Conservation (phyloP, 2,888 invertebrate species). For the Drosophila mettleri region DNA sequence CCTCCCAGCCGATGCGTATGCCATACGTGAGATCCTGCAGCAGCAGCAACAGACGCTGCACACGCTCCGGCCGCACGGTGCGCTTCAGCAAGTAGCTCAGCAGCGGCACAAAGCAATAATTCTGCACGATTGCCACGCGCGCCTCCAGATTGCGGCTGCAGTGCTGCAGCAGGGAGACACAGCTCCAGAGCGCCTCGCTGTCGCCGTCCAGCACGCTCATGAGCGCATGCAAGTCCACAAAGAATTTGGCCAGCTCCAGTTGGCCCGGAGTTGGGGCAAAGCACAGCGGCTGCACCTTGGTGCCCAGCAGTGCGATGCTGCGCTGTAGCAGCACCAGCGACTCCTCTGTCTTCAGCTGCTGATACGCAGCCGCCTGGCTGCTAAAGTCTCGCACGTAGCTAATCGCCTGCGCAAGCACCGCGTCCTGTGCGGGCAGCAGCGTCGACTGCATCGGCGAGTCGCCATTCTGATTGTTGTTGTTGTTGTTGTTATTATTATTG, state of each 20-base stretch:
- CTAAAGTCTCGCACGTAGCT: slow-evolving; percentile 82
- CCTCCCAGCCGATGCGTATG: slow-evolving; percentile 92
- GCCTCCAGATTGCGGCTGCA: slow-evolving; percentile 81
- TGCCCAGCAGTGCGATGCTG: slow-evolving; percentile 76
- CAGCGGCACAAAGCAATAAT: slow-evolving; percentile 83
- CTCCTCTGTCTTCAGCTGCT: slow-evolving; percentile 75
- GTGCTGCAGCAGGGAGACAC: slow-evolving; percentile 80
- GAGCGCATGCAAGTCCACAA: slow-evolving; percentile 82
- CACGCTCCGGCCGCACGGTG: slow-evolving; percentile 74
- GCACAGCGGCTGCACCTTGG: slow-evolving; percentile 71
- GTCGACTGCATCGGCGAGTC: slow-evolving; percentile 38
- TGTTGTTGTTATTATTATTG: slow-evolving; percentile 13
- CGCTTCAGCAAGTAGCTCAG: slow-evolving; percentile 76
- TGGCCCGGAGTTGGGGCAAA: slow-evolving; percentile 70
- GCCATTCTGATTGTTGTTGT: slow-evolving; percentile 45
- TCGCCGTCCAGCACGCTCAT: slow-evolving; percentile 76
- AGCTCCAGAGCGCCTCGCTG: slow-evolving; percentile 81
- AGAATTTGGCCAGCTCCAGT: slow-evolving; percentile 82
- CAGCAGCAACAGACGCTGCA: slow-evolving; percentile 73
- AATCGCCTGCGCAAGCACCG: slow-evolving; percentile 63
- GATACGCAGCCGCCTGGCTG: slow-evolving; percentile 71
- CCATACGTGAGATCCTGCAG: slow-evolving; percentile 91
- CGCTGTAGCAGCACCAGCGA: slow-evolving; percentile 80
- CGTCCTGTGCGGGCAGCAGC: slow-evolving; percentile 41
- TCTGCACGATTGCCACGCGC: slow-evolving; percentile 76